A percentile compares a stretch with the other conserved stretches of the same genome.
phyloP scores from a whole-genome alignment of 64 coral and sea anemone species.

The Dendrophyllia cribrosa region DNA sequence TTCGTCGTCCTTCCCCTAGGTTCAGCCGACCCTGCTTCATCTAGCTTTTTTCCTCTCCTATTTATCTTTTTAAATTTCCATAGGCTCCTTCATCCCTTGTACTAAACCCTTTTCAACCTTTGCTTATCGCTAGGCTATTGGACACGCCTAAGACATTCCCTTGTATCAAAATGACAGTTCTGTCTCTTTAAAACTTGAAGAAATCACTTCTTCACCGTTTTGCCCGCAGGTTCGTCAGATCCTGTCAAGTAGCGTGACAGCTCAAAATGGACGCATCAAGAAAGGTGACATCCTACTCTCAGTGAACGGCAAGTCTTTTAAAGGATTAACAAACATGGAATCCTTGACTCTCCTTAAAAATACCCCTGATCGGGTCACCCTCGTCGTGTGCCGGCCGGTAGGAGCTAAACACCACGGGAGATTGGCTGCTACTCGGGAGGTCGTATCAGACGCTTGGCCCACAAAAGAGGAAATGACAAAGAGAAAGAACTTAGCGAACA shows the following conservation, averaged over 20 bases:
- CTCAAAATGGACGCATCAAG: slow-evolving; percentile 83
- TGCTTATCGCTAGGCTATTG: no score
- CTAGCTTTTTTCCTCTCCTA: neutral
- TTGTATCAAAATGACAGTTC: no score
- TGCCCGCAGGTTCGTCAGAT: slow-evolving; percentile 77
- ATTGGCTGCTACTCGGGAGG: neutral
- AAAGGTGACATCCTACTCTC: slow-evolving; percentile 93
- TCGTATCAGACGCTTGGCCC: slow-evolving; percentile 78
- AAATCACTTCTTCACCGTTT: neutral
- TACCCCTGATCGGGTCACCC: slow-evolving; percentile 68
- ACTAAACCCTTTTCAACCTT: no score
- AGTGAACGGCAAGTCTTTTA: slow-evolving; percentile 85
- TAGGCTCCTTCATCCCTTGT: no score
- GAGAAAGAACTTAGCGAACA: slow-evolving; percentile 68
- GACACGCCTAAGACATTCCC: no score
- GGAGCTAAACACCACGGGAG: slow-evolving; percentile 2
- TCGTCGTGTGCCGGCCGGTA: slow-evolving; percentile 78
- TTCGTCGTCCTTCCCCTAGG: neutral
- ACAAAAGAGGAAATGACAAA: slow-evolving; percentile 68
- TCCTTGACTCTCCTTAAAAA: slow-evolving; percentile 80
- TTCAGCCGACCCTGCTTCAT: neutral
- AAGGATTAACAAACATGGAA: slow-evolving; percentile 82
- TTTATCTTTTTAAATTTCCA: no score
- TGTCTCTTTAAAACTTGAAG: neutral
- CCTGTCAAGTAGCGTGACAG: slow-evolving; percentile 66